Evolutionary conservation across 2,113 vertebrate genomes (phyloP), one percentile per base, ranked within the genome.

Genomic region (Melanostigma gelatinosum): DNA sequence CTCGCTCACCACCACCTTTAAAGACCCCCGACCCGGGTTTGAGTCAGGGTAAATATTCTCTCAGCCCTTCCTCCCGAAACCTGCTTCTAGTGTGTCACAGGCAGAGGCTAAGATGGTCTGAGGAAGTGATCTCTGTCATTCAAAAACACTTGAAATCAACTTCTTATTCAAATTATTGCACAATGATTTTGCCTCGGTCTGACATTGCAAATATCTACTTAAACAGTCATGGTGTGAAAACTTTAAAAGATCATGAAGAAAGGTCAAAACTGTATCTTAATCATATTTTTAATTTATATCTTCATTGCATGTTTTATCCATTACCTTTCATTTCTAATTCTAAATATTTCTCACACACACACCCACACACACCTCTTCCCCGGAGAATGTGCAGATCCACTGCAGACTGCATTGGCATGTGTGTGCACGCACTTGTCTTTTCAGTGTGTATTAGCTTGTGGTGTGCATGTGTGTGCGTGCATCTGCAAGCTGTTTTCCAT

Each of bases 1-100:
- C 88, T 97, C 96, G 8, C 98, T 97, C 77, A 97, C 96, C 91
- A 99, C 98, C 92, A 99, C 96, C 92, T 99, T 99, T 95, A 99
- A 99, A 94, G 98, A 99, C 93, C 98, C 98, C 0, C 96, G 97
- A 18, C 98, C 98, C 0, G 98, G 98, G 58, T 99, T 98, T 20
- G 98, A 99, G 93, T 97, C 97, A 1, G 98, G 97, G 98, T 99
- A 91, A 95, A 95, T 92, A 93, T 94, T 69, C 62, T 89, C 63
- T 78, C 52, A 75, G 81, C 75, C 78, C 84, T 63, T 74, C 57
- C 46, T 71, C 72, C 67, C 46, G 2, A 69, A 72, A 73, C 29
- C 58, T 77, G 18, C 44, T 72, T 60, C 32, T 72, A 57, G 44
- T 62, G 48, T 58, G 29, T 70, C 29, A 54, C 57, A 73, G 57